Conservation (phyloP, 2,113 vertebrate species). For the Rynchops niger region DNA sequence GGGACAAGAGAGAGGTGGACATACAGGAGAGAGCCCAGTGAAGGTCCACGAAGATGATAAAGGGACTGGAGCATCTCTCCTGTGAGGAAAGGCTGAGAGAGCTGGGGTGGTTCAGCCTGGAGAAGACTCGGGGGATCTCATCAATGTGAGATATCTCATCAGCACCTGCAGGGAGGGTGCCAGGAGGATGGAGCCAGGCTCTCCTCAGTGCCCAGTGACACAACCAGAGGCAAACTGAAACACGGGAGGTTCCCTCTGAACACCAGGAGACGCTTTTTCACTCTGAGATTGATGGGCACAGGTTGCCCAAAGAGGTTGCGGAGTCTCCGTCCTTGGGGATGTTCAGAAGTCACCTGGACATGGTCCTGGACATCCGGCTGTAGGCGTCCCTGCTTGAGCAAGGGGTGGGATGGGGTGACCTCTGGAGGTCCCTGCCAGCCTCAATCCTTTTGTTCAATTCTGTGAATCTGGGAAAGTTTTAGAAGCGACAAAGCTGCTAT, state of each 20-base stretch:
- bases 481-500: not conserved
- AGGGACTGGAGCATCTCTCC: not conserved
- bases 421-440: not conserved
- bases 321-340: not conserved
- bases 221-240: not conserved
- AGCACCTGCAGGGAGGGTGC: not conserved
- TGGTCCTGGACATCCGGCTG: not conserved
- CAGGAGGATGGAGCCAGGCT: not conserved
- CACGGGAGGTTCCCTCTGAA: not conserved
- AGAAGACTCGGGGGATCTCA: not conserved
- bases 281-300: not conserved
- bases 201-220: not conserved
- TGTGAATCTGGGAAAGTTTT: not conserved
- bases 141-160: no score
- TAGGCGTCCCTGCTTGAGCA: not conserved
- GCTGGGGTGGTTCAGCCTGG: not conserved
- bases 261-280: not conserved
- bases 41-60: not conserved
- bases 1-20: not conserved
- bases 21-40: not conserved
- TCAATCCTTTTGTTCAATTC: not conserved
- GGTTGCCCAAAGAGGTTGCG: not conserved
- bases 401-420: rapidly evolving
- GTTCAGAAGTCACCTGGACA: not conserved
- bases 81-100: not conserved